A percentile compares a stretch with the other conserved stretches of the same genome.
phyloP scores from a whole-genome alignment of 2,113 vertebrate species.

The Lophura nycthemera region DNA sequence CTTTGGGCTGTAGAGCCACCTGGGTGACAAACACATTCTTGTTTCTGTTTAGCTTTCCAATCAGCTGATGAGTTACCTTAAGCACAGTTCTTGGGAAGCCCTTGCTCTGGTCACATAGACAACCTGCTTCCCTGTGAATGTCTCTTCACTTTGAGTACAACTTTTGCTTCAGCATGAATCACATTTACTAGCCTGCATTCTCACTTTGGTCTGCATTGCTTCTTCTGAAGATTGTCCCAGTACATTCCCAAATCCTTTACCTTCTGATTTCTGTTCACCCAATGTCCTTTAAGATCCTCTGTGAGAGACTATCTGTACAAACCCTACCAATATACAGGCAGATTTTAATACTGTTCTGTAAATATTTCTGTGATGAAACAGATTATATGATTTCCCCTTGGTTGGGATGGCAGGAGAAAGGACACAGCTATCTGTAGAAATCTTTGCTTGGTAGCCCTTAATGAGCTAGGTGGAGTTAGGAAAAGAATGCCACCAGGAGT shows the following conservation, averaged over 20 bases:
- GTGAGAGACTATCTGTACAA: neutral
- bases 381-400: neutral
- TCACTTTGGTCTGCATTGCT: neutral
- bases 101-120: neutral
- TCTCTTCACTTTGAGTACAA: neutral
- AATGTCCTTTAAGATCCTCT: neutral
- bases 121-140: rapidly evolving
- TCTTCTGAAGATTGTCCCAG: neutral
- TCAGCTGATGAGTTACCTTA: neutral
- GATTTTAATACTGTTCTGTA: neutral
- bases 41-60: neutral
- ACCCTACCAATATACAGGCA: neutral
- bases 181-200: neutral
- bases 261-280: neutral
- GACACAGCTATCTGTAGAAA: neutral
- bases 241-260: neutral
- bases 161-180: neutral
- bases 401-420: neutral
- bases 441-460: neutral
- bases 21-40: neutral
- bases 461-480: neutral
- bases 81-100: neutral
- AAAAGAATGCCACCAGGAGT: neutral
- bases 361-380: neutral
- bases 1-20: neutral